phyloP scores from a whole-genome alignment of 2,113 vertebrate species.

The Taurulus bubalis region DNA sequence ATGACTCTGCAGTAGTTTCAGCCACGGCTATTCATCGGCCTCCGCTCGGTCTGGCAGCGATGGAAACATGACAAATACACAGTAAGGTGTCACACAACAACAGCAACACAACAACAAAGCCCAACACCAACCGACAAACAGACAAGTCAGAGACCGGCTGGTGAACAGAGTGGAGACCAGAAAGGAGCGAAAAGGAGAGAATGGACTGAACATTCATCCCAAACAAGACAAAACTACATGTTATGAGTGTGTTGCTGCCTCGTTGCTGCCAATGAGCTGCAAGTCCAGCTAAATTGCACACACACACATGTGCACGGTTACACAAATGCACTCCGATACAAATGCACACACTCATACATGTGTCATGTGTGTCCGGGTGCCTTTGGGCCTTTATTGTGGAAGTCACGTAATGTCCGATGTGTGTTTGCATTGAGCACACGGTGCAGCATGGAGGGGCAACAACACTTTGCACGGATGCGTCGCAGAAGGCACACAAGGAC shows the following conservation, averaged over 20 bases:
- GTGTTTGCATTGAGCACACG: slow-evolving; percentile 19
- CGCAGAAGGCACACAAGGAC: background rate
- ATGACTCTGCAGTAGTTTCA: too few species aligned
- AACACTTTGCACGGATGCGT: background rate
- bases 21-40: too few species aligned
- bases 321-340: background rate
- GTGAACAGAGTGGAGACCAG: too few species aligned
- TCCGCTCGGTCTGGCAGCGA: too few species aligned
- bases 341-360: background rate
- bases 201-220: too few species aligned
- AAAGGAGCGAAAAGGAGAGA: too few species aligned
- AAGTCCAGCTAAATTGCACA: too few species aligned
- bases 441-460: slow-evolving; percentile 1
- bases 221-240: background rate
- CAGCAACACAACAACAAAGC: too few species aligned
- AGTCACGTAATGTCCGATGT: background rate
- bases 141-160: background rate
- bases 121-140: background rate
- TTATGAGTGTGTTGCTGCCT: background rate
- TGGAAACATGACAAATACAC: too few species aligned
- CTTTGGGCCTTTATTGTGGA: background rate
- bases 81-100: background rate
- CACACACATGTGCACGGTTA: background rate
- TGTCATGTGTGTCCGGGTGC: background rate
- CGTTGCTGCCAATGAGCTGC: too few species aligned